Evolutionary conservation across 92 coral and sea anemone genomes (phyloP).

Genomic region (Zoanthus solanderi): DNA sequence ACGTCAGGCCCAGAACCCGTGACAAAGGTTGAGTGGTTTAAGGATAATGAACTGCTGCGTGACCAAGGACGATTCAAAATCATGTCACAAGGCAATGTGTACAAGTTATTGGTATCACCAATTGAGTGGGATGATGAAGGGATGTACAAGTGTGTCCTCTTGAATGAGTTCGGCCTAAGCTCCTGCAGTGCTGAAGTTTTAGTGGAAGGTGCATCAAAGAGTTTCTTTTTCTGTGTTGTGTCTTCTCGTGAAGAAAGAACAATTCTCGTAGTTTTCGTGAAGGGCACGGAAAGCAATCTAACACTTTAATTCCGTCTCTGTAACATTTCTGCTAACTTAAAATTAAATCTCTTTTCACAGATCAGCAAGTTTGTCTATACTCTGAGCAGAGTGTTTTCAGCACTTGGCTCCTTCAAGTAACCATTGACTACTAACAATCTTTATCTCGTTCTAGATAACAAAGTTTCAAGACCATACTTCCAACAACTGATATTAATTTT

Average conservation of each 20-base stretch:
- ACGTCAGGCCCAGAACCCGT: conserved; percentile 79
- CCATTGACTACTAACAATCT: background rate
- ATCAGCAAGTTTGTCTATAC: background rate
- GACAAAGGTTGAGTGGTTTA: conserved; percentile 95
- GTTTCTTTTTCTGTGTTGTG: background rate
- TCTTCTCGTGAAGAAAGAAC: background rate
- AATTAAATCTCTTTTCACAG: background rate
- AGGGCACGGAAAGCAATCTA: background rate
- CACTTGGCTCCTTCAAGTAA: background rate
- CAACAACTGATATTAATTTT: background rate
- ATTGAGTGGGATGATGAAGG: conserved; percentile 88
- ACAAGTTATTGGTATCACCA: conserved; percentile 67
- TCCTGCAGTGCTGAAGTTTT: conserved; percentile 95
- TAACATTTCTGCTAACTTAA: conserved; percentile 1
- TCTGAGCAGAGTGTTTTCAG: background rate
- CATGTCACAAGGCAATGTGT: conserved; percentile 55
- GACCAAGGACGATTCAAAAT: conserved; percentile 75
- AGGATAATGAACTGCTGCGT: conserved; percentile 87
- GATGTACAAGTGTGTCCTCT: conserved; percentile 88
- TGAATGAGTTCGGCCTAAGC: conserved; percentile 85
- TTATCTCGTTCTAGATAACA: background rate
- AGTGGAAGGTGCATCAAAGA: conserved; percentile 75
- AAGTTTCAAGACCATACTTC: background rate
- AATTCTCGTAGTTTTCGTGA: background rate
- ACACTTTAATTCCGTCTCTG: background rate